Base-by-base conservation (phyloP, 2,797 vertebrate genomes). In the Clamator glandarius region DNA sequence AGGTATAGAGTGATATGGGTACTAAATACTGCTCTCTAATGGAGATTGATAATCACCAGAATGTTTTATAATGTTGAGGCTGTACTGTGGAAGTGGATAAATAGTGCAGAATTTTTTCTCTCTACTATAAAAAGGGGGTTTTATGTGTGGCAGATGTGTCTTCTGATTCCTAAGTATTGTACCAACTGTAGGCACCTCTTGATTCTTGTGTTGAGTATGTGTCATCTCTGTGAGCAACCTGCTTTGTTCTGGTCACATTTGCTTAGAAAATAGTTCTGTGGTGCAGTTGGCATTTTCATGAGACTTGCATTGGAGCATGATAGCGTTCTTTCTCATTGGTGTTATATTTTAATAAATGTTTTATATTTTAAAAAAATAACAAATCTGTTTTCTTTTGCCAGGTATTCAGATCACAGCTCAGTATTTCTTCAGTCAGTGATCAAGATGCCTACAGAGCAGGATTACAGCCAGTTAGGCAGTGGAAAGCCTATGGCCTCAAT, bases 401-500 rank as follows among this genome's bases (percentile, higher is more conserved):
- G 99, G 97, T 99, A 29, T 91, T 98, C 87, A 93, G 92, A 44
- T 97, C 97, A 84, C 95, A 98, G 87, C 96, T 99, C 44, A 97
- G 96, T 73, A 39, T 96, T 33, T 89, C 95, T 61, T 97, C 97
- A 8, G 96, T 99, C 81, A 98, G 96, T 85, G 98, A 99, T 21
- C 97, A 93, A 7, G 98, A 99, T 78, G 98, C 98, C 54, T 94
- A n/a, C 46, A 97, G 89, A 89, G 98, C 97, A 72, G 99, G 99
- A 90, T 96, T 99, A 69, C 96, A 93, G 81, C 98, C 99, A 1
- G 95, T 99, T 89, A 98, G 97, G 94, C 97, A 98, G 61, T 99
- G 99, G 99, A 98, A 96, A 93, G 99, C 98, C 14, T 99, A 98
- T 52, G 96, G 98, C 51, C 97, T 99, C 19, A 96, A 97, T 64